A percentile compares a stretch with the other conserved stretches of the same genome.
Conservation (phyloP, 2,797 vertebrate species). For the Ctenosaura bakeri region DNA sequence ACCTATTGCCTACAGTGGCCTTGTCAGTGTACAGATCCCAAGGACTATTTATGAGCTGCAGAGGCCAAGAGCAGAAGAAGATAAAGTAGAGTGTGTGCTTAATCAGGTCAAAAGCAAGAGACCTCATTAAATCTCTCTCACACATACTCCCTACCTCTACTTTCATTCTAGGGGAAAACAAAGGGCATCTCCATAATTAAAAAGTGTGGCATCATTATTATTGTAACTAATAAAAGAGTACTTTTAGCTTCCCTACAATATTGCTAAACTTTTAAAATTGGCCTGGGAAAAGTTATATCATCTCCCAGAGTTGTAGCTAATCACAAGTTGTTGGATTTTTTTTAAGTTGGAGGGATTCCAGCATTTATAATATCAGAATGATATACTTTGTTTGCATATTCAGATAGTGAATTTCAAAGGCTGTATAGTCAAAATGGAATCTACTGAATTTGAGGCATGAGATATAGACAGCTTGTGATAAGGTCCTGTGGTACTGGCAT, state of each 20-base stretch:
- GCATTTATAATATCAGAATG: background rate
- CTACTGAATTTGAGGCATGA: background rate
- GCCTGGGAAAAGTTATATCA: background rate
- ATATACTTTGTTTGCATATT: no score
- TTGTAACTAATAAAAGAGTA: slow-evolving; percentile 51
- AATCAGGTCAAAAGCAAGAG: slow-evolving; percentile 61
- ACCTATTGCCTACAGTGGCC: slow-evolving; percentile 55
- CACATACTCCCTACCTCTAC: slow-evolving; percentile 7
- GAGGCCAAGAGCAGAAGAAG: slow-evolving; percentile 50
- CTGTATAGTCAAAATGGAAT: no score
- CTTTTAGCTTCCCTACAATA: slow-evolving; percentile 34
- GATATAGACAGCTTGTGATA: background rate
- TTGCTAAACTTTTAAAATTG: background rate
- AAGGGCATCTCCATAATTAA: background rate
- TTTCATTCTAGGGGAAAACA: slow-evolving; percentile 26
- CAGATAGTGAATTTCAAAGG: background rate
- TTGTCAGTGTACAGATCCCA: slow-evolving; percentile 49
- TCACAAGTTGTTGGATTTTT: no score
- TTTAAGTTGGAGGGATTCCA: background rate
- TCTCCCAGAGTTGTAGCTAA: background rate
- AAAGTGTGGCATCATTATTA: slow-evolving; percentile 23
- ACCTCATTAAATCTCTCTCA: slow-evolving; percentile 50
- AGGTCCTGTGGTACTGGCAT: no score
- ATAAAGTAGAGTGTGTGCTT: slow-evolving; percentile 48
- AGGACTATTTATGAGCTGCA: slow-evolving; percentile 63